Evolutionary conservation across 2,888 invertebrate species (phyloP).

Genomic region (Ramazzottius varieornatus): DNA sequence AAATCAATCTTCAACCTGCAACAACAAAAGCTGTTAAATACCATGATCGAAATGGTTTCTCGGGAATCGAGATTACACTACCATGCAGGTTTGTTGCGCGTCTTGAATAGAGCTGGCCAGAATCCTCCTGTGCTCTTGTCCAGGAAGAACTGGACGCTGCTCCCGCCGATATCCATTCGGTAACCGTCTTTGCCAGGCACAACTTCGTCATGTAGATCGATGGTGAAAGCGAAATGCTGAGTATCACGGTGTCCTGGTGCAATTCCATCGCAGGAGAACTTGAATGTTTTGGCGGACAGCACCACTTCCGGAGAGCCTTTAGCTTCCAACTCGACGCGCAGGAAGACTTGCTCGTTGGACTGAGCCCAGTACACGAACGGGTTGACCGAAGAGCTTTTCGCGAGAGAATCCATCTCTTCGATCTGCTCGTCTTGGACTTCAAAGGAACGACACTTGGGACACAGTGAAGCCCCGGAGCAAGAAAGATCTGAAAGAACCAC

Average conservation of each 20-base stretch:
- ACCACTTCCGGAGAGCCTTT: neutral
- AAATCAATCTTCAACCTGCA: neutral
- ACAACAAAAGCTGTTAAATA: too few relatives aligned
- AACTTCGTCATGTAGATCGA: neutral
- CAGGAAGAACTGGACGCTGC: neutral
- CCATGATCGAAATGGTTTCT: neutral
- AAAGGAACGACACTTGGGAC: too few relatives aligned
- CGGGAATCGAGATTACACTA: too few relatives aligned
- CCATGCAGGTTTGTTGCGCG: neutral
- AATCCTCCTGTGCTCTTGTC: neutral
- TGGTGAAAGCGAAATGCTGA: neutral
- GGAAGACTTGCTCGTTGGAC: neutral
- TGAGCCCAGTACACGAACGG: slow-evolving; percentile 3
- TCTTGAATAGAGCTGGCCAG: neutral
- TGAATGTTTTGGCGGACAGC: neutral
- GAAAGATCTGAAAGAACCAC: too few relatives aligned
- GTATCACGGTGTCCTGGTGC: neutral
- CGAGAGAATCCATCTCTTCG: too few relatives aligned
- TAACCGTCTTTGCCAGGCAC: neutral
- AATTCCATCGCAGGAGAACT: neutral
- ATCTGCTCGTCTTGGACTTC: too few relatives aligned
- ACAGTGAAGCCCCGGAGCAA: too few relatives aligned
- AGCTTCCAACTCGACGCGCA: neutral
- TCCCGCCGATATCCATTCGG: neutral
- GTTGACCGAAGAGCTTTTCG: too few relatives aligned